phyloP scores from a whole-genome alignment of 2,888 invertebrate genomes.

The Hypsopygia costalis region DNA sequence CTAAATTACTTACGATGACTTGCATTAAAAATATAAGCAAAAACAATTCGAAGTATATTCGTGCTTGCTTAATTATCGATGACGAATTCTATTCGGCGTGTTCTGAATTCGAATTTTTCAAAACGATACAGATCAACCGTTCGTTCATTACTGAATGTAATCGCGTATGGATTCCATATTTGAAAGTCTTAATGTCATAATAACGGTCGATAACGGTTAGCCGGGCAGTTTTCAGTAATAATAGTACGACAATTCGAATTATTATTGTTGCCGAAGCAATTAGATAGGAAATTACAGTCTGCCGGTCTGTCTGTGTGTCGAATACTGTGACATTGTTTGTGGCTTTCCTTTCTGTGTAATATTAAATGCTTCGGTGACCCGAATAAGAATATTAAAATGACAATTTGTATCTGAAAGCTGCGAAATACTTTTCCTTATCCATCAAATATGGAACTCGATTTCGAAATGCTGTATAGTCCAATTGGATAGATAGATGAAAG shows the following conservation, averaged over 20 bases:
- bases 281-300: constrained; percentile 23
- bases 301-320: neutral
- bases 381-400: neutral
- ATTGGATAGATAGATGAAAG: too few species aligned
- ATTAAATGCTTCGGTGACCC: neutral
- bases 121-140: constrained; percentile 15
- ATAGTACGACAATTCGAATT: constrained; percentile 30
- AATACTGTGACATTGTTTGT: constrained; percentile 4
- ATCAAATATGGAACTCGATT: too few species aligned
- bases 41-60: neutral
- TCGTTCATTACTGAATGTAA: constrained; percentile 32
- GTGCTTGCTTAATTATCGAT: too few species aligned
- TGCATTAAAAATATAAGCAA: too few species aligned
- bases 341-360: neutral
- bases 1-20: too few species aligned
- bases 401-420: too few species aligned
- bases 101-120: constrained; percentile 22
- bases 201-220: constrained; percentile 41
- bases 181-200: constrained; percentile 36
- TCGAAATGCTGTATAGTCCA: too few species aligned
- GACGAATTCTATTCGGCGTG: constrained; percentile 5
- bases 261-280: constrained; percentile 24
- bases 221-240: constrained; percentile 30
- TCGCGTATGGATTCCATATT: constrained; percentile 40
- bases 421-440: too few species aligned